Conservation (phyloP, 2,797 vertebrate genomes). For the Cygnus olor region DNA sequence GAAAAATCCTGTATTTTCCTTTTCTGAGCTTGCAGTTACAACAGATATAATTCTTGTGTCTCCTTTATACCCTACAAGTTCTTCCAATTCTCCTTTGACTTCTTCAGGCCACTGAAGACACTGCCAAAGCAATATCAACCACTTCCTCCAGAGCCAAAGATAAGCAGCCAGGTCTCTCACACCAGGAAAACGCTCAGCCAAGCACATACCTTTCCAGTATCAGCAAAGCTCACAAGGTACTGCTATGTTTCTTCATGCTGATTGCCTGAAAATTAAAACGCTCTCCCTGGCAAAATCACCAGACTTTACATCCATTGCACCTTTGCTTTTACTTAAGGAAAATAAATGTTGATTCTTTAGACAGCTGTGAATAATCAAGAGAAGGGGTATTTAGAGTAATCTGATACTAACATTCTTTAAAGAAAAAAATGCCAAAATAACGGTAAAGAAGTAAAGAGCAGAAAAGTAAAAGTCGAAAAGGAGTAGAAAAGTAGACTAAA, state of each 20-base stretch:
- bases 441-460: background rate
- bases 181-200: background rate
- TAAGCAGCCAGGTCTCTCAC: background rate
- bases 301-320: background rate
- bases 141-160: slow-evolving; percentile 60
- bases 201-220: background rate
- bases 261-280: background rate
- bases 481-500: background rate
- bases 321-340: slow-evolving; percentile 12
- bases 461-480: background rate
- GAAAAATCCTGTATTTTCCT: background rate
- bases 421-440: background rate
- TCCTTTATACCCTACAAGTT: background rate
- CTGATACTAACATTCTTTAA: background rate
- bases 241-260: background rate
- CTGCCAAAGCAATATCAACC: slow-evolving; percentile 74
- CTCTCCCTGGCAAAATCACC: background rate
- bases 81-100: slow-evolving; percentile 19
- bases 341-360: background rate
- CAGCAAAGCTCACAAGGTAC: slow-evolving; percentile 51
- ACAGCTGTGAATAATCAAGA: slow-evolving; percentile 50
- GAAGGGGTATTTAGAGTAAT: background rate
- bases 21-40: background rate
- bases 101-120: slow-evolving; percentile 56
- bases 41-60: background rate